Base-by-base conservation (phyloP, 2,113 vertebrate species). In the Uria lomvia region DNA sequence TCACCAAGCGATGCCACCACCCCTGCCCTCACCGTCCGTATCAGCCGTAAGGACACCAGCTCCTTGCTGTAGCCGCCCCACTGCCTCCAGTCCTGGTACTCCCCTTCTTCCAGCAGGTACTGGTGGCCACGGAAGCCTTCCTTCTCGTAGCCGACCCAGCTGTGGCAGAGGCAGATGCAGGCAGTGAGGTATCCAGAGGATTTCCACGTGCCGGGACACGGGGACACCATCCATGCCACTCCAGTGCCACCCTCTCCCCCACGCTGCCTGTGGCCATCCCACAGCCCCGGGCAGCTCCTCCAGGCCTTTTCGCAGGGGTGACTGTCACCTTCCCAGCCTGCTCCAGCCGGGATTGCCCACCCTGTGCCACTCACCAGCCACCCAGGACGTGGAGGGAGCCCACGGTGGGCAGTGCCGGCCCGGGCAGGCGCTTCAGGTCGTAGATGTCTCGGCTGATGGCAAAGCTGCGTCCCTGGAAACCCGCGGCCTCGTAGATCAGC, bases 61-160 rank as follows among this genome's bases (percentile, higher is more conserved):
- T 98, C 98, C 21, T 98, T 53, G 34, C 98, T 74, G 32, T 96
- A 98, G 96, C 99, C 99, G 5, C 99, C 99, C 99, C 99, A 99
- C 15, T 98, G 98, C 74, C 97, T 98, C 99, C 99, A 99, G 97
- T 99, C 98, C 3, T 97, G 97, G 74, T 99, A 99, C n/a, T 99
- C 98, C 3, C 99, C 99, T 96, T 99, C 99, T 95, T 99, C 99
- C 97, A 99, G 98, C 92, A 99, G 98, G 96, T 99, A 99, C 98
- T 99, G 99, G 97, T 99, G 98, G 22, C 99, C 99, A 7, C 99
- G 98, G 98, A 99, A 99, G 4, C 99, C 99, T 80, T 99, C 99
- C 96, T 99, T 99, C 97, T 99, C 98, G 0, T 99, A 99, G 90
- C 99, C 99, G 14, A 99, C 99, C 99, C 99, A 99, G 94, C 99